Conservation (phyloP, 2,113 vertebrate species). For the Opisthocomus hoazin region DNA sequence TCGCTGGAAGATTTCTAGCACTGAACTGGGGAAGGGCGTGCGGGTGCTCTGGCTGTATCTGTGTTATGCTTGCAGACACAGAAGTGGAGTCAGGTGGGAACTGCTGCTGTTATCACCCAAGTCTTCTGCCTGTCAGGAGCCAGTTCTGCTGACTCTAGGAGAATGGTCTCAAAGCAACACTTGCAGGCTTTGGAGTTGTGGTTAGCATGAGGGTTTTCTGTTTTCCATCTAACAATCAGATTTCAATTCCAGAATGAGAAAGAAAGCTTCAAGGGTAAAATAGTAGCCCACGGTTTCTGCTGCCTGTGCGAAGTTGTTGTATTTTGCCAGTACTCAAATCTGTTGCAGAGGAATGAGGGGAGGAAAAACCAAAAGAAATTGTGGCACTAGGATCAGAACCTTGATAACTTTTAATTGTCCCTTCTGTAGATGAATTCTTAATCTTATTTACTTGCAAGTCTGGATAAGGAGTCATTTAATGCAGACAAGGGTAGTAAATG, state of each 20-base stretch:
- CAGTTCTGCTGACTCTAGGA: neutral
- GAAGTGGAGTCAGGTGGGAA: neutral
- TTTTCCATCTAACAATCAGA: conserved; percentile 18
- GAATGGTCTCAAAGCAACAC: neutral
- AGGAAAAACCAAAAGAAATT: neutral
- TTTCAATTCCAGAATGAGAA: conserved; percentile 26
- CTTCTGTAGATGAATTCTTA: neutral
- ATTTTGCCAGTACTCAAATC: neutral
- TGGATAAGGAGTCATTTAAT: neutral
- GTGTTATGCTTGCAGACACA: accelerated
- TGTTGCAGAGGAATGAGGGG: neutral
- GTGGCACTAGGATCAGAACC: neutral
- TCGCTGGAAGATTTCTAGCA: accelerated
- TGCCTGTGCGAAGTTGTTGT: neutral
- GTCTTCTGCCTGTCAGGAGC: neutral
- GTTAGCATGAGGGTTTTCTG: neutral
- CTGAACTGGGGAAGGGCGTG: neutral
- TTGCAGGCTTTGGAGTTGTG: conserved; percentile 14
- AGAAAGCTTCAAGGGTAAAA: neutral
- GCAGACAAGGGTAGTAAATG: neutral
- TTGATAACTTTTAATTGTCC: neutral
- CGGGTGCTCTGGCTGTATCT: neutral
- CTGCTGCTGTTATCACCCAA: neutral
- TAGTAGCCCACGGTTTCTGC: neutral
- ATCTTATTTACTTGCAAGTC: neutral